A percentile compares a stretch with the other conserved stretches of the same genome.
These are phyloP conservation scores for Phengaris alcon DNA, from an alignment of 2,888 invertebrate genomes.

Conservation along the genomic window DNA sequence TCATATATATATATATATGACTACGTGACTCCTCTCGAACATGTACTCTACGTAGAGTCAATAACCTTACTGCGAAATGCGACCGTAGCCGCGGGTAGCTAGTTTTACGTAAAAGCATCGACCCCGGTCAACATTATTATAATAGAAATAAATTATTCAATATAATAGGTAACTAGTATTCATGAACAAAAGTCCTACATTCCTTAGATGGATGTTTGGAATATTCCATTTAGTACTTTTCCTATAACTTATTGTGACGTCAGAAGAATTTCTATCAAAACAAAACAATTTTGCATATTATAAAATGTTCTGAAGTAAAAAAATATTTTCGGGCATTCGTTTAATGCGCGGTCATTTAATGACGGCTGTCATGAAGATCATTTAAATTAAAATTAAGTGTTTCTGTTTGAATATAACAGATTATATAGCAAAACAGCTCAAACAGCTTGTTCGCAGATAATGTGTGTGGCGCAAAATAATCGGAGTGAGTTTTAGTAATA, in stretches of 20 bases:
- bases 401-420: neutral
- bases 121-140: too few relatives aligned
- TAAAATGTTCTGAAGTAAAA: neutral
- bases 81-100: too few relatives aligned
- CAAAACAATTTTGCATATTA: neutral
- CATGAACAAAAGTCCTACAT: neutral
- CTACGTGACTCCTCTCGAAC: too few relatives aligned
- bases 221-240: neutral
- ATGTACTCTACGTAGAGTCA: too few relatives aligned
- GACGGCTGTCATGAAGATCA: neutral
- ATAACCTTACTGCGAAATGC: too few relatives aligned
- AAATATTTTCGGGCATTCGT: neutral
- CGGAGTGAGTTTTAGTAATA: conserved; percentile 11
- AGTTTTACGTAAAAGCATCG: too few relatives aligned
- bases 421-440: neutral
- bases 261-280: neutral
- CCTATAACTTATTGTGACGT: neutral
- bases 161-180: neutral
- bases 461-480: neutral
- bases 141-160: too few relatives aligned
- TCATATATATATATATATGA: too few relatives aligned
- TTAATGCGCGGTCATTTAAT: too few relatives aligned
- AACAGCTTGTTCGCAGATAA: neutral
- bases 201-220: neutral
- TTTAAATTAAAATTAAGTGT: neutral